Percentiles rank a stretch among this genome's conserved stretches.
Evolutionary conservation across 2,113 vertebrate genomes (phyloP).

Genomic region (Riparia riparia): DNA sequence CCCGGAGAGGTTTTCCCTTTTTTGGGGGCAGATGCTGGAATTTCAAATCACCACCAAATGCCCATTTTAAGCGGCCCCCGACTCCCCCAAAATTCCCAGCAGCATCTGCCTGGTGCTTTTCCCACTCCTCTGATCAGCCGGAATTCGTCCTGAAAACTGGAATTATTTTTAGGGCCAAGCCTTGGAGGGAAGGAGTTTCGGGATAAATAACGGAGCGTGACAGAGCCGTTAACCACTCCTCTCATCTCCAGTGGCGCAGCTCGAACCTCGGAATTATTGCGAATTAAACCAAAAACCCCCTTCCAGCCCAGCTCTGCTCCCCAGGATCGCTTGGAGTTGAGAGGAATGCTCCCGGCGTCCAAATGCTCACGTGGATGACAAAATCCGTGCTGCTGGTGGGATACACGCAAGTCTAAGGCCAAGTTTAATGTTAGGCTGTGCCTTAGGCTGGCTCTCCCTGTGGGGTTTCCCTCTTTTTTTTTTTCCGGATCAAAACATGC

Average conservation of each 20-base stretch:
- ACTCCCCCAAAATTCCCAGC: not conserved
- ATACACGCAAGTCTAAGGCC: accelerated
- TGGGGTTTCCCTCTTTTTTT: accelerated
- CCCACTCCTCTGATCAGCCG: not conserved
- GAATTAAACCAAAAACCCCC: not conserved
- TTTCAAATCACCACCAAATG: accelerated
- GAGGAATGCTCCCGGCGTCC: not conserved
- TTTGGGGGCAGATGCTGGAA: not conserved
- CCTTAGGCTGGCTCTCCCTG: not conserved
- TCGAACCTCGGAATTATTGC: not conserved
- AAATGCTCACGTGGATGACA: not conserved
- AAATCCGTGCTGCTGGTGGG: not conserved
- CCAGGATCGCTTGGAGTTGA: not conserved
- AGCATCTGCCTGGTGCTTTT: not conserved
- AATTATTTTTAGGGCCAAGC: not conserved
- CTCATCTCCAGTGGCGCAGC: not conserved
- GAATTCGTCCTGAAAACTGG: not conserved
- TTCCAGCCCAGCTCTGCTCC: not conserved
- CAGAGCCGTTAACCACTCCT: not conserved
- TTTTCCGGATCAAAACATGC: not conserved
- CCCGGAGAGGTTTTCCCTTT: too few relatives aligned
- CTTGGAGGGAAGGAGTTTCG: not conserved
- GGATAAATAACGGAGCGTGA: slow-evolving; percentile 26
- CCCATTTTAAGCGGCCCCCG: accelerated
- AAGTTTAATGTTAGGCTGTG: not conserved